Evolutionary conservation across 2,888 invertebrate genomes (phyloP), one percentile per base, ranked within the genome.

Genomic region (Pseudanteris insignis): DNA sequence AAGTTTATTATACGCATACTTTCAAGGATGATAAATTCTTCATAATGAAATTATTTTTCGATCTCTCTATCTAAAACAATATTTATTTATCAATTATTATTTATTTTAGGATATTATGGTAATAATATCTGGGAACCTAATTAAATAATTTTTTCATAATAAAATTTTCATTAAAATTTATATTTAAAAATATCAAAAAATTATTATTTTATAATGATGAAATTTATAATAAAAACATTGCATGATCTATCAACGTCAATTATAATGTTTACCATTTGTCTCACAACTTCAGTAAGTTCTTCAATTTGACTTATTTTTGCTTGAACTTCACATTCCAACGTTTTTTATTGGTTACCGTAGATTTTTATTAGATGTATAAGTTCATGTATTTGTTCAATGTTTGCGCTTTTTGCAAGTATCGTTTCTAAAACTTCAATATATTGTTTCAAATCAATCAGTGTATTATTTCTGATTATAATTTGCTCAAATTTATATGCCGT

Each of bases 281-380:
- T 85, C 58, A 95, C 82, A 11, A 94, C 94, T 67, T 91, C 90
- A 76, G 92, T 89, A 57, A 92, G 78, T 73, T 91, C 90, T 68
- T 89, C 84, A 70, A 91, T 88, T 61, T 89, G 83, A 59, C 83
- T 83, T 14, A 74, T 74, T 54, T 81, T 81, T 2, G 64, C 63
- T 0, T 63, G 46, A n/a, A 76, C 66, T 18, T 80, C 73, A 24
- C 73, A 67, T 53, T 80, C 86, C 70, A 86, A 83, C 50, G 85
- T 73, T 66, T 83, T 83, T 67, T 88, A 88, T 65, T 86, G 82
- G 3, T 79, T 75, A 53, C 81, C 78, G 46, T 75, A 77, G 2
- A 68, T 66, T 18, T 73, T 75, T 2, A 76, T 62, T 2, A 73
- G 67, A 15, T 68, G 70, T 14, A 76, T 67, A 4, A 77, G 61